Evolutionary conservation across 2,888 invertebrate genomes (phyloP).

Genomic region (Cephus spinipes): DNA sequence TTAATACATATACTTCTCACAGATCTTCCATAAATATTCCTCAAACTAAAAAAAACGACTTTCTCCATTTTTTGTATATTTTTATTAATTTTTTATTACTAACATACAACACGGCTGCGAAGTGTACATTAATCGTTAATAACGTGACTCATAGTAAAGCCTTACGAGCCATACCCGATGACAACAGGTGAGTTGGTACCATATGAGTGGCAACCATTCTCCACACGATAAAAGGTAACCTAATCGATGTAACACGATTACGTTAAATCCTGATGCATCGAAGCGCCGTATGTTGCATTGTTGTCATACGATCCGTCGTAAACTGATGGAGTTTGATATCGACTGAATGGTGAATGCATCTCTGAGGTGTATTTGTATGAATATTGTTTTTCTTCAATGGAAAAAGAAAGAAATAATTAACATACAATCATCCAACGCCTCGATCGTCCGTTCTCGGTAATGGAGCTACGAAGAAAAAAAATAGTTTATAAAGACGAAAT

Average conservation of each 20-base stretch:
- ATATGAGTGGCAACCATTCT: neutral
- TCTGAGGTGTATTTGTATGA: neutral
- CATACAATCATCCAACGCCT: neutral
- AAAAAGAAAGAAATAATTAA: neutral
- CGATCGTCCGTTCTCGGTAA: neutral
- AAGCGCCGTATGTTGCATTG: neutral
- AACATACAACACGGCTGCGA: constrained; percentile 48
- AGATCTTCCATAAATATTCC: constrained; percentile 1
- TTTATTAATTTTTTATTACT: constrained; percentile 54
- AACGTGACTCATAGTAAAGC: constrained; percentile 33
- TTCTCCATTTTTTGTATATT: constrained; percentile 31
- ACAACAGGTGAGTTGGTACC: neutral
- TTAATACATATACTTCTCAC: neutral
- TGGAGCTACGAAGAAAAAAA: neutral
- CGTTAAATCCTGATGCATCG: neutral
- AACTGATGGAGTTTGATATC: neutral
- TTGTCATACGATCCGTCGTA: neutral
- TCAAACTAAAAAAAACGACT: neutral
- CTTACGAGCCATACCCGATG: neutral
- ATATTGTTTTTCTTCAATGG: neutral
- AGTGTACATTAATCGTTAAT: constrained; percentile 45
- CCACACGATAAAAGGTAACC: neutral
- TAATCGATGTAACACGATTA: neutral
- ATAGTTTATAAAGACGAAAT: neutral
- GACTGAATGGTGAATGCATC: neutral